Evolutionary conservation across 2,797 vertebrate genomes (phyloP).

Genomic region (Scleropages formosus): DNA sequence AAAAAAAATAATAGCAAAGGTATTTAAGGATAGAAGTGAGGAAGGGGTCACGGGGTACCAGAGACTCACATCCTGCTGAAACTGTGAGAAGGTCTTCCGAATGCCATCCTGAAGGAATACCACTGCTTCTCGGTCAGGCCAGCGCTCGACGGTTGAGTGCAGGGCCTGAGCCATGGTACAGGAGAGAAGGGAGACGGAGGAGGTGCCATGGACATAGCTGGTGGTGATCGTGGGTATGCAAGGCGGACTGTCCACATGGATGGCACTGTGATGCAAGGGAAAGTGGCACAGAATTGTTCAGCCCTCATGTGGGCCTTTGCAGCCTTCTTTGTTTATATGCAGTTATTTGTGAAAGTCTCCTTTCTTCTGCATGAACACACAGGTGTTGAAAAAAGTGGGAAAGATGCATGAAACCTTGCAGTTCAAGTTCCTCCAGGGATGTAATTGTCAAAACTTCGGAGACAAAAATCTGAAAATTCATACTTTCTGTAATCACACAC

Average conservation of each 20-base stretch:
- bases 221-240: conserved; percentile 59
- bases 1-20: no score
- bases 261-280: conserved; percentile 56
- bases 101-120: conserved; percentile 68
- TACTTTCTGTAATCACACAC: no score
- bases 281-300: neutral
- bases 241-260: conserved; percentile 56
- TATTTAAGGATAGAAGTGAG: no score
- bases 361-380: neutral
- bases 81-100: conserved; percentile 75
- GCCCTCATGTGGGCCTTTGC: neutral
- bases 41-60: no score
- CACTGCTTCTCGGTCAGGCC: conserved; percentile 76
- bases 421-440: no score
- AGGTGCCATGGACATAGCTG: conserved; percentile 78
- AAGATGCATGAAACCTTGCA: no score
- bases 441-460: no score
- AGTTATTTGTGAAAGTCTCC: no score
- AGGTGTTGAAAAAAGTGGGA: neutral
- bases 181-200: conserved; percentile 50
- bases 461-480: no score
- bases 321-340: no score
- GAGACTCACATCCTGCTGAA: conserved; percentile 76
- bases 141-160: conserved; percentile 53
- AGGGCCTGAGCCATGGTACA: conserved; percentile 72